phyloP scores from a whole-genome alignment of 1,140 invertebrate genomes.

The Apis cerana region DNA sequence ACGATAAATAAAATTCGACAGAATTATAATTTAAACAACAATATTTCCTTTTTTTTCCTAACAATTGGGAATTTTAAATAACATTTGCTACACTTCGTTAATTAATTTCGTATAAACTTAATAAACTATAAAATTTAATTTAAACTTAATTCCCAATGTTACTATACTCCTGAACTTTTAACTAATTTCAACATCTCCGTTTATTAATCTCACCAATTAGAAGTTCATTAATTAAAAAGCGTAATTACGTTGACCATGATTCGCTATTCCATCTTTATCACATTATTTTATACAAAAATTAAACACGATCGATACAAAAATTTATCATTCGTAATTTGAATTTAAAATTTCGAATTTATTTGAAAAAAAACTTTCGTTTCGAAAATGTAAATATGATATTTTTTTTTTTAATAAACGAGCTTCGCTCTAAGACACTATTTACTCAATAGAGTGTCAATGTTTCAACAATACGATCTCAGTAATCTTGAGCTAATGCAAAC shows the following conservation, averaged over 20 bases:
- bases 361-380: too few relatives aligned
- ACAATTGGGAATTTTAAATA: too few relatives aligned
- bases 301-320: too few relatives aligned
- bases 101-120: not conserved
- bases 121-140: not conserved
- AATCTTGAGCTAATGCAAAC: not conserved
- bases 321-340: not conserved
- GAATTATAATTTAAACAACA: too few relatives aligned
- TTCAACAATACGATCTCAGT: not conserved
- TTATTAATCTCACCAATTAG: not conserved
- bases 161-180: not conserved
- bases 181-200: not conserved
- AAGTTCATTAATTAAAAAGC: not conserved
- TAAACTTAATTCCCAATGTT: not conserved
- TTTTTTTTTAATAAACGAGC: not conserved
- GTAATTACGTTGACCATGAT: too few relatives aligned
- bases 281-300: too few relatives aligned
- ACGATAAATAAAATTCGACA: too few relatives aligned
- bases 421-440: not conserved
- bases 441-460: not conserved
- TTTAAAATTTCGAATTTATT: too few relatives aligned
- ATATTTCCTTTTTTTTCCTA: too few relatives aligned
- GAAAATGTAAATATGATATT: not conserved
- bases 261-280: too few relatives aligned
- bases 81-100: too few relatives aligned